Percentiles rank a stretch among this genome's conserved stretches.
These are phyloP conservation scores for Gnathonemus echidnorhynchus DNA, from an alignment of 2,113 vertebrate species.

Conservation along the genomic window DNA sequence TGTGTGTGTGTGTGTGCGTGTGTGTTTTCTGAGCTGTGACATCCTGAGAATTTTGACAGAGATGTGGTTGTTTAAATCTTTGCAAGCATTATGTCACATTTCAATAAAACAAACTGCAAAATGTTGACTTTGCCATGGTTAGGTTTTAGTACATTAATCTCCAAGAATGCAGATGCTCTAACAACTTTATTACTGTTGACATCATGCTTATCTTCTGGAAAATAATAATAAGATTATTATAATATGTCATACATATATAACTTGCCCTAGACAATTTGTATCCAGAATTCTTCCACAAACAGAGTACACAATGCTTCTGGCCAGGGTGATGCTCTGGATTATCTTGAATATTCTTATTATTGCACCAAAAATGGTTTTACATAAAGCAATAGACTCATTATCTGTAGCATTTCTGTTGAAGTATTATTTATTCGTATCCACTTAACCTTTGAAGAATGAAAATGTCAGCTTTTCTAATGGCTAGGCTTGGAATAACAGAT, in stretches of 20 bases:
- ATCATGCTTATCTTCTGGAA: background rate
- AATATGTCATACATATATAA: background rate
- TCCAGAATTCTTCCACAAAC: background rate
- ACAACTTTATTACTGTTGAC: background rate
- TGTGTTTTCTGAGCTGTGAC: background rate
- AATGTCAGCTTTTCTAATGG: background rate
- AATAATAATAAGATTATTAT: background rate
- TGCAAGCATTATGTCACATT: background rate
- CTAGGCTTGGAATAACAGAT: background rate
- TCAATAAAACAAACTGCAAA: background rate
- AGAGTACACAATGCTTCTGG: background rate
- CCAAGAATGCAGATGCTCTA: background rate
- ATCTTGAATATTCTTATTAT: background rate
- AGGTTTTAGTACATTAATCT: background rate
- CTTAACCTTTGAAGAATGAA: background rate
- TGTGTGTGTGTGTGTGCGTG: background rate
- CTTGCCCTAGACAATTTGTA: background rate
- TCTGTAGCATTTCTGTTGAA: background rate
- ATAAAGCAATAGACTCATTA: slow-evolving; percentile 2
- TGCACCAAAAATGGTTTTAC: background rate
- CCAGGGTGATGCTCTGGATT: background rate
- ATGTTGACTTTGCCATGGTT: background rate
- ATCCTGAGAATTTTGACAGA: background rate
- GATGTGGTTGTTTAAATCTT: background rate
- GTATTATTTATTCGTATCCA: background rate